Evolutionary conservation across 2,113 vertebrate species (phyloP).

Genomic region (Hyaena hyaena): DNA sequence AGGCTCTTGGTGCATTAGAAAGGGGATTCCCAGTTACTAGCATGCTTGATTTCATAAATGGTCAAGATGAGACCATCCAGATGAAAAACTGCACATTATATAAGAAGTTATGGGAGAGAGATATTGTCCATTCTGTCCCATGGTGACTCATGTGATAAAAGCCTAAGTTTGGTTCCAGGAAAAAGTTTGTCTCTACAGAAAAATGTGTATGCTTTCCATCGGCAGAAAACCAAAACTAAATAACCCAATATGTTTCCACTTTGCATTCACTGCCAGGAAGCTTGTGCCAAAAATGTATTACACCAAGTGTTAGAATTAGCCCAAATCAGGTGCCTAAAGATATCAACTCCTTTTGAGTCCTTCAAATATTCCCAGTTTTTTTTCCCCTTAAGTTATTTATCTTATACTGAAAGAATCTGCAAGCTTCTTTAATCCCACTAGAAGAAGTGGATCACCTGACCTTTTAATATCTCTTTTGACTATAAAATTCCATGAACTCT

Average conservation of each 20-base stretch:
- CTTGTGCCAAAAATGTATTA: conserved; percentile 61
- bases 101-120: not conserved
- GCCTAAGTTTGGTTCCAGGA: conserved; percentile 73
- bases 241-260: conserved; percentile 74
- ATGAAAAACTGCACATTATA: not conserved
- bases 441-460: not conserved
- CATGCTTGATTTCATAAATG: not conserved
- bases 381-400: conserved; percentile 49
- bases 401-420: conserved; percentile 40
- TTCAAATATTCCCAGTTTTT: conserved; percentile 47
- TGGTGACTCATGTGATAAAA: conserved; percentile 74
- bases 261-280: conserved; percentile 49
- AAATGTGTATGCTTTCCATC: conserved; percentile 72
- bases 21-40: conserved; percentile 1
- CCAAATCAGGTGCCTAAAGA: conserved; percentile 65
- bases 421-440: not conserved
- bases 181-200: conserved; percentile 74
- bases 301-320: conserved; percentile 58
- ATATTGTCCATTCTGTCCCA: conserved; percentile 48
- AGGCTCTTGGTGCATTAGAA: not conserved
- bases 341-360: not conserved
- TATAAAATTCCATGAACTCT: conserved; percentile 30
- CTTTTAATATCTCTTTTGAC: not conserved
- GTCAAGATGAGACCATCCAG: conserved; percentile 6
- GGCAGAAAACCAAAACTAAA: conserved; percentile 76